Conservation (phyloP, 2,113 vertebrate genomes). For the Cercocebus atys region DNA sequence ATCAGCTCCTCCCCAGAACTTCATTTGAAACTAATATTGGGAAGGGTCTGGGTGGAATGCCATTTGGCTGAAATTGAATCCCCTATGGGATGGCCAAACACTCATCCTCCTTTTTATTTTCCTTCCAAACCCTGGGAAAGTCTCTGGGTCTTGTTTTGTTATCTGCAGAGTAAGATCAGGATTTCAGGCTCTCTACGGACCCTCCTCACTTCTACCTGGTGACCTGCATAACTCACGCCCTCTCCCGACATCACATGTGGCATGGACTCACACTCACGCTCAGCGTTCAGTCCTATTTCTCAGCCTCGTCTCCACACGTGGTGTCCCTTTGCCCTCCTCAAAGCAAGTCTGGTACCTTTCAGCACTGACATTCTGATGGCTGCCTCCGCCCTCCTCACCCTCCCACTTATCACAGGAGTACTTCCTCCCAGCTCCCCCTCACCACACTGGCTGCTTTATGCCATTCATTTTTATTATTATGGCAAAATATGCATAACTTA, state of each 20-base stretch:
- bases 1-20: fast-evolving
- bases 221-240: neutral
- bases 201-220: fast-evolving
- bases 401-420: neutral
- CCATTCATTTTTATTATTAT: neutral
- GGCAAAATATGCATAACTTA: neutral
- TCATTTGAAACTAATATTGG: neutral
- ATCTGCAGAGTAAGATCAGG: neutral
- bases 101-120: neutral
- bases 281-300: fast-evolving
- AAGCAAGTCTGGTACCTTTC: neutral
- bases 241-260: fast-evolving
- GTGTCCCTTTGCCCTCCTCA: fast-evolving
- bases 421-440: neutral
- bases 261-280: neutral
- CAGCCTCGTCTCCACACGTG: fast-evolving
- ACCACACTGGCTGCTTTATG: neutral
- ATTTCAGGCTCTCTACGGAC: fast-evolving
- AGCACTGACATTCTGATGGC: too few relatives aligned
- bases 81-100: neutral
- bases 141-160: neutral
- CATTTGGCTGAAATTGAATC: neutral
- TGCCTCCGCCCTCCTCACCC: too few relatives aligned
- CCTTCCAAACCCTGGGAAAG: neutral
- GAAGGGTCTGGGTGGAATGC: too few relatives aligned